Evolutionary conservation across 1,140 invertebrate species (phyloP), one percentile per base, ranked within the genome.

Genomic region (Sycophila sp.): DNA sequence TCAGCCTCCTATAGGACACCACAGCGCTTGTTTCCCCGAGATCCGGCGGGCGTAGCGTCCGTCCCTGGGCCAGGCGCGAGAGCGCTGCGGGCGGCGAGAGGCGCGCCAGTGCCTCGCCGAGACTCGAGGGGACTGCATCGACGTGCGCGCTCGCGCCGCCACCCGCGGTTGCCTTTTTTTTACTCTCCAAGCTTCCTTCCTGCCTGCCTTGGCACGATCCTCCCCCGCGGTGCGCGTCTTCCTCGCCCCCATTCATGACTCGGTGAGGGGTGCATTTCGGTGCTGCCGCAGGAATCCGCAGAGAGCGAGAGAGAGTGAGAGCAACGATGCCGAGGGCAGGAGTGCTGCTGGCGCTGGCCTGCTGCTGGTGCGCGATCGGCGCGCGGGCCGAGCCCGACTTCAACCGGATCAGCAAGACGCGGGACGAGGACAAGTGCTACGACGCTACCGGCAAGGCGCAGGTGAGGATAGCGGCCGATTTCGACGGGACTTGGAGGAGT

Each of bases 381-480:
- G 65, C n/a, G 34, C 34, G 34, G 34, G 34, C 49, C 49, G 49
- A 53, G 49, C 49, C 49, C 11, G 80, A 81, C 7, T 78, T 80
- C 36, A 77, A 78, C n/a, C 72, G 55, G 8, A 76, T 77, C 28
- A 63, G 76, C 2, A 78, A 76, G 13, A 80, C 73, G 51, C 73
- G 77, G 11, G 81, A 82, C 5, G 83, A 85, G 62, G 80, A 83
- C 42, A 85, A 82, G 42, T 86, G 84, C 69, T 86, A 86, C 55
- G 83, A 86, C 60, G 78, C 79, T 10, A 74, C 28, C 4, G 80
- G 81, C 71, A 79, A 64, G 26, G 73, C 85, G 6, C 83, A 85
- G 84, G 85, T 86, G 70, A 38, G 81, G 78, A 13, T n/a, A 7
- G 38, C 19, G 17, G 32, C 13, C 19, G n/a, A n/a, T 38, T 60